Evolutionary conservation across 2,113 vertebrate genomes (phyloP), one percentile per base, ranked within the genome.

Genomic region (Syngnathus scovelli): DNA sequence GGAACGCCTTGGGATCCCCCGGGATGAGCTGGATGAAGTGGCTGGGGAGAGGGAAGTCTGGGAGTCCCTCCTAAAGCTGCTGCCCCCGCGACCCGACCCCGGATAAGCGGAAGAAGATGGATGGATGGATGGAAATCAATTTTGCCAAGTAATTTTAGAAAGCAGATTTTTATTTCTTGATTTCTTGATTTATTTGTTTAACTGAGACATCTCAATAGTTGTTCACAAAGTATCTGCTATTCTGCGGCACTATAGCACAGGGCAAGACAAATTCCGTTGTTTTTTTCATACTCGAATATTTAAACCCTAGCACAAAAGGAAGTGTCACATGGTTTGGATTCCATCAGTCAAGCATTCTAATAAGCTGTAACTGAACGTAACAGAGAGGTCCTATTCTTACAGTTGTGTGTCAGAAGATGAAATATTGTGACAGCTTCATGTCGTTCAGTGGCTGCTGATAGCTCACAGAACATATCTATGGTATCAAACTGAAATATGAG

Each of bases 401-500:
- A 67, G 15, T 21, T 48, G 12, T 37, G 19, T 18, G 44, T 51
- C 51, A 52, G 16, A 58, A 39, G 37, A 44, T 38, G 44, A 68
- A 66, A 7, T 2, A 38, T 0, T 39, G 16, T 36, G 37, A 73
- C 67, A 44, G 11, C 12, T 8, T 41, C 2, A 23, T 44, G 21
- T 37, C 43, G 37, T 59, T 27, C 21, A 44, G 39, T 59, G 66
- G 27, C 19, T 27, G 15, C 8, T 64, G 48, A 70, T 6, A 37
- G 61, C 37, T 13, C 59, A 46, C 48, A 61, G 15, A 66, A 55
- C 66, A 55, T 52, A 48, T 61, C 1, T n/a, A 6, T 44, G 52
- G 52, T 60, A 55, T 51, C 59, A 66, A 54, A 61, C 10, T 66
- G 10, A 76, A 72, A 48, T 48, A 9, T 13, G 7, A 67, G 60